A percentile compares a stretch with the other conserved stretches of the same genome.
Evolutionary conservation across 2,113 vertebrate genomes (phyloP).

Genomic region (Cryptomyrus ogoouensis): DNA sequence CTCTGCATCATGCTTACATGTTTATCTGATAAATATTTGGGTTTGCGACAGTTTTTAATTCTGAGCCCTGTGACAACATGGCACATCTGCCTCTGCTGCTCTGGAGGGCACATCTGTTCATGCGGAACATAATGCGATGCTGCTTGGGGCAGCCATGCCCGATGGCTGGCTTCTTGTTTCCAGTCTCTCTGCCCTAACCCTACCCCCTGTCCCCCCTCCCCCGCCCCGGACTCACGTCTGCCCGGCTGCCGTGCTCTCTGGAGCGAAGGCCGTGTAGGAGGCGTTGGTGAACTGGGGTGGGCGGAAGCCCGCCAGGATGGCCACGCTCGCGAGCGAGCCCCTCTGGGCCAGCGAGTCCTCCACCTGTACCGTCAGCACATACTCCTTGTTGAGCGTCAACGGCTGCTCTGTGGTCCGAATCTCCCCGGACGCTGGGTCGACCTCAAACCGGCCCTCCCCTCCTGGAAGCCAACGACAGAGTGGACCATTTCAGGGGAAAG

Average conservation of each 20-base stretch:
- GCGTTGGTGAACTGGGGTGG: slow-evolving; percentile 78
- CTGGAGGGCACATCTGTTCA: slow-evolving; percentile 45
- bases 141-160: slow-evolving; percentile 15
- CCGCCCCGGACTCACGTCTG: slow-evolving; percentile 63
- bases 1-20: slow-evolving; percentile 57
- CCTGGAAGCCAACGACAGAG: slow-evolving; percentile 50
- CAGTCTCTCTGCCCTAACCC: slow-evolving; percentile 18
- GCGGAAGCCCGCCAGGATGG: slow-evolving; percentile 68
- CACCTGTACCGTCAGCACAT: slow-evolving; percentile 69
- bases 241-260: slow-evolving; percentile 64
- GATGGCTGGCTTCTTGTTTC: not conserved
- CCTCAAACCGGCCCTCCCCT: slow-evolving; percentile 70
- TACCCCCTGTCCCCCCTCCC: not conserved
- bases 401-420: slow-evolving; percentile 69
- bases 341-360: slow-evolving; percentile 55
- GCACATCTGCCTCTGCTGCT: slow-evolving; percentile 53
- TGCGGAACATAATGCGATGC: slow-evolving; percentile 47
- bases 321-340: slow-evolving; percentile 59
- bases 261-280: slow-evolving; percentile 69
- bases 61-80: slow-evolving; percentile 51
- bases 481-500: not conserved
- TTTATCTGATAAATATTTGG: slow-evolving; percentile 65
- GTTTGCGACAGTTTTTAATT: slow-evolving; percentile 67
- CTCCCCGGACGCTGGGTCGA: slow-evolving; percentile 65
- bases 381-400: slow-evolving; percentile 68